Base-by-base conservation (phyloP, 2,888 invertebrate genomes). In the Drosophila picticornis region DNA sequence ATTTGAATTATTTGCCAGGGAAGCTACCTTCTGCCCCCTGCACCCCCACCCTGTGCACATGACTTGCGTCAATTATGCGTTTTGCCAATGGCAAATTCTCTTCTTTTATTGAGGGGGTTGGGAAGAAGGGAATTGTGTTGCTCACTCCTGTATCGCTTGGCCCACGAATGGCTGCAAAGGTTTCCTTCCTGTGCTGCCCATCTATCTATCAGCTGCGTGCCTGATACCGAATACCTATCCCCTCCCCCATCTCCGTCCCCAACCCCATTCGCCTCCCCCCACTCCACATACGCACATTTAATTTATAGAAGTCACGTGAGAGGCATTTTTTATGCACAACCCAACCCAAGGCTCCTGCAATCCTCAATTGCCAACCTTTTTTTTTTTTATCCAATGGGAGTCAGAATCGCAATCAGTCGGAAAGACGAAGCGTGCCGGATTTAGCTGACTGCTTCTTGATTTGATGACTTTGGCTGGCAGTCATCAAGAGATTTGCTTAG, bases 241-340 rank as follows among this genome's bases (percentile, higher is more conserved):
- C 32, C 29, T 62, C 46, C 63, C 59, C 32, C 25, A 38, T 13
- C 34, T n/a, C n/a, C n/a, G n/a, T n/a, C n/a, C n/a, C n/a, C n/a
- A n/a, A n/a, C 16, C 19, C 19, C 19, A 19, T 19, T 5, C 19
- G 10, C 16, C 29, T n/a, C 34, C 22, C n/a, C 36, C 1, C 53
- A 22, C 16, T 4, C 56, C 68, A 64, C 34, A 63, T 53, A 77
- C 74, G 72, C 78, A 86, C 81, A 86, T 84, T 84, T 84, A 78
- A 84, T 88, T 84, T 88, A 78, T 84, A 78, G 76, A 86, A 84
- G 84, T 88, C 84, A 88, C 89, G 84, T 84, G 84, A 88, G 86
- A 71, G 56, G 84, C 71, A 84, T 84, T 84, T 82, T 88, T 88
- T 78, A 88, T 84, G 79, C 61, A 61, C 58, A 43, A 6, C 50